Percentiles rank a stretch among this genome's conserved stretches.
phyloP scores from a whole-genome alignment of 2,797 vertebrate genomes.

The Sandelia bainsii region DNA sequence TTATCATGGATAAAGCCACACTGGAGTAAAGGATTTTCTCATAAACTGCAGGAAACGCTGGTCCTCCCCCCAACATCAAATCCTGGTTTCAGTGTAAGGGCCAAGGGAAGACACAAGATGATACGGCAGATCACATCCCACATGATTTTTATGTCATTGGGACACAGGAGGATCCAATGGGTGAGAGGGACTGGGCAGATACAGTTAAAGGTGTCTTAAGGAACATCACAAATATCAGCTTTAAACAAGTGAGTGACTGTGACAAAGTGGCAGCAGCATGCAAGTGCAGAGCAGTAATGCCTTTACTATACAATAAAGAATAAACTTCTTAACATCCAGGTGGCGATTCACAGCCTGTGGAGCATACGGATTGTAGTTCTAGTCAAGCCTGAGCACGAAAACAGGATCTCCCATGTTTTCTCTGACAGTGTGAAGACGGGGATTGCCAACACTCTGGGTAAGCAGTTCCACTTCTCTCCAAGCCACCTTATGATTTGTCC shows the following conservation, averaged over 20 bases:
- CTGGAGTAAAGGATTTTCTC: not conserved
- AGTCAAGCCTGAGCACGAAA: constrained; percentile 95
- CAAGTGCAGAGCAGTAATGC: not conserved
- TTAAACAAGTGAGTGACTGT: constrained; percentile 88
- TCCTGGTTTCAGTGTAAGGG: constrained; percentile 99
- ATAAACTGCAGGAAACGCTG: constrained; percentile 89
- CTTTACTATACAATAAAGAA: not conserved
- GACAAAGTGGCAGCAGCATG: not conserved
- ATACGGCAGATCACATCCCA: constrained; percentile 95
- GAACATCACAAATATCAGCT: constrained; percentile 93
- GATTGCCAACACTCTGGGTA: constrained; percentile 97
- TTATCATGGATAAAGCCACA: not conserved
- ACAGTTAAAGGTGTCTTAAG: constrained; percentile 88
- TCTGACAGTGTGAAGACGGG: constrained; percentile 96
- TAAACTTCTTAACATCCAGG: constrained; percentile 75
- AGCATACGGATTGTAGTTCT: constrained; percentile 95
- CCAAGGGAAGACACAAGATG: constrained; percentile 94
- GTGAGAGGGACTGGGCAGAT: constrained; percentile 95
- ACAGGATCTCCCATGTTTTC: constrained; percentile 95
- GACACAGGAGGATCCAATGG: constrained; percentile 94
- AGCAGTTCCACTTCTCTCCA: constrained; percentile 48
- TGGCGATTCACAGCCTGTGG: constrained; percentile 96
- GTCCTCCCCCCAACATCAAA: constrained; percentile 90
- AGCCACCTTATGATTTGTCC: not conserved
- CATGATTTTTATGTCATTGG: constrained; percentile 98